Conservation (phyloP, 2,888 invertebrate species). For the Epinotia demarniana region DNA sequence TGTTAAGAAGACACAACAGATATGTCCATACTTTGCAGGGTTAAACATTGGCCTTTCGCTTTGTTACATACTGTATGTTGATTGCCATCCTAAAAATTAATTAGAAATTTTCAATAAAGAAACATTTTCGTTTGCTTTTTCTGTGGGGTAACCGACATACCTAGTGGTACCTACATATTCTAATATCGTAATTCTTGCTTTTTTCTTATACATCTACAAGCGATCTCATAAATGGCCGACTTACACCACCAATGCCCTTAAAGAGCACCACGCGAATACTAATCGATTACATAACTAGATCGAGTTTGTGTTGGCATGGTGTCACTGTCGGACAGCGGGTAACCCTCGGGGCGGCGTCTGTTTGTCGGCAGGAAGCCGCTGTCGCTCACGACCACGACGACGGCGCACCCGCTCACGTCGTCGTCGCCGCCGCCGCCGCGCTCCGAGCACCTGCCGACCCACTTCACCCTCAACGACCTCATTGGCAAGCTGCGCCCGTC, state of each 20-base stretch:
- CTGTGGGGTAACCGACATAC: too few species aligned
- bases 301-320: conserved; percentile 50
- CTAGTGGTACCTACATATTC: not conserved
- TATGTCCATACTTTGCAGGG: not conserved
- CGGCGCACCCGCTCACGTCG: conserved; percentile 83
- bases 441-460: conserved; percentile 82
- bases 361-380: conserved; percentile 80
- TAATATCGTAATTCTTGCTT: not conserved
- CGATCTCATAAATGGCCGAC: not conserved
- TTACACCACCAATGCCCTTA: conserved; percentile 3
- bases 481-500: conserved; percentile 83
- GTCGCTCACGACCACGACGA: conserved; percentile 84
- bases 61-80: not conserved
- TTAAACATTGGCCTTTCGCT: not conserved
- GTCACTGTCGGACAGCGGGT: conserved; percentile 57
- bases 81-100: not conserved
- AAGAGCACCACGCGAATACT: conserved; percentile 24
- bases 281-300: conserved; percentile 38
- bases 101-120: not conserved
- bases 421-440: conserved; percentile 83
- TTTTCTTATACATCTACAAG: not conserved
- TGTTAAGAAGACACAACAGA: too few species aligned
- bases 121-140: not conserved
- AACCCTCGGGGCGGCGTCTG: conserved; percentile 70
- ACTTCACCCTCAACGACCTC: conserved; percentile 83